Base-by-base conservation (phyloP, 2,797 vertebrate species). In the Pygocentrus nattereri region DNA sequence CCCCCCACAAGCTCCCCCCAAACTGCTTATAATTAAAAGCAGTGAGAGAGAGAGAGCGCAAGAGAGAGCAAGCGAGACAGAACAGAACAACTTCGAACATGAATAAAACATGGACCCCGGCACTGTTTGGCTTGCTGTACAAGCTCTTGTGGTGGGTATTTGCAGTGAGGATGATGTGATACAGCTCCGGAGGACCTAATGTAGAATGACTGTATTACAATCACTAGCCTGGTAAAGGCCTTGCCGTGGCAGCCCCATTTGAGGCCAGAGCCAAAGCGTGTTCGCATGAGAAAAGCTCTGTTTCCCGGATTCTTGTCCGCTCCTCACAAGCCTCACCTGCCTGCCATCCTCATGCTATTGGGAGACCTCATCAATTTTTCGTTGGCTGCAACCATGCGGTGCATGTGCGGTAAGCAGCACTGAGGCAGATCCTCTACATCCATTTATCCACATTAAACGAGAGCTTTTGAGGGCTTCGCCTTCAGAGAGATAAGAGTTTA, bases 1-100 rank as follows among this genome's bases (percentile, higher is more conserved):
- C 72, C 84, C 74, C 82, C 69, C 71, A 50, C 25, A 34, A 6
- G 3, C 69, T 69, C 44, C 76, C 67, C 50, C n/a, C 65, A 79
- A 76, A 87, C 88, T 76, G 82, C 90, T 91, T 85, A 81, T 93
- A 93, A 94, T 94, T 93, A 93, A 93, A 92, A 70, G 70, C 86
- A 82, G 76, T 84, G 86, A 82, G 50, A 81, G 31, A 56, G 41
- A 79, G 78, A 84, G 86, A 82, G 31, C 80, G 30, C 52, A 49
- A 77, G 30, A 41, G 52, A 47, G 52, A 74, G 12, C 6, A 54
- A 41, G 71, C 18, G 54, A 70, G 82, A 79, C 73, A 86, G 88
- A 83, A 74, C 69, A 82, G 89, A 93, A 94, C 91, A 93, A 92
- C 89, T 90, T 87, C 34, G 2, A 82, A 67, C 79, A 91, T 94